Evolutionary conservation across 2,888 invertebrate species (phyloP).

Genomic region (Plebejus melissa): DNA sequence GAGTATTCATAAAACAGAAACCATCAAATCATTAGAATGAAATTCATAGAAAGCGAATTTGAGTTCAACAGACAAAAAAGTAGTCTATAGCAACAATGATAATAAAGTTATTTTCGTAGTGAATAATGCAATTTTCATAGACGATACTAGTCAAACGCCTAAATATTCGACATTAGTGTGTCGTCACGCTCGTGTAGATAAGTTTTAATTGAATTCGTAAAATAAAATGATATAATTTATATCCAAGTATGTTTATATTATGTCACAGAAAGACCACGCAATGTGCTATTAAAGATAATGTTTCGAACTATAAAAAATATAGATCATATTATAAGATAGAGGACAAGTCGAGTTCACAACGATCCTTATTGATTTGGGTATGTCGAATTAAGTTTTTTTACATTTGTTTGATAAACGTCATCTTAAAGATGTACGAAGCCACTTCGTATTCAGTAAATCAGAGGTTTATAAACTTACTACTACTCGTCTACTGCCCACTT

Average conservation of each 20-base stretch:
- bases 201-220: not conserved
- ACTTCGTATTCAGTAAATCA: too few species aligned
- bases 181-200: conserved; percentile 18
- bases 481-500: too few species aligned
- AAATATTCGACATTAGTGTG: not conserved
- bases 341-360: too few species aligned
- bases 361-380: too few species aligned
- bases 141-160: conserved; percentile 8
- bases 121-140: not conserved
- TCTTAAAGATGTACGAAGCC: too few species aligned
- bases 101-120: not conserved
- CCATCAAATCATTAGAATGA: not conserved
- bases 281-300: not conserved
- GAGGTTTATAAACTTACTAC: too few species aligned
- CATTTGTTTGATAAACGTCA: too few species aligned
- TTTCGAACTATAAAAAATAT: not conserved
- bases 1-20: not conserved
- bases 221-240: conserved; percentile 15
- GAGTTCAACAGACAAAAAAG: not conserved
- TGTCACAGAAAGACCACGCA: not conserved
- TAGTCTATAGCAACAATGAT: not conserved
- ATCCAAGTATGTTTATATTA: not conserved
- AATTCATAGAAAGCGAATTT: not conserved
- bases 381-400: too few species aligned
- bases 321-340: too few species aligned